A percentile compares a stretch with the other conserved stretches of the same genome.
These are phyloP conservation scores for Bettongia penicillata DNA, from an alignment of 2,113 vertebrate genomes.

Conservation along the genomic window DNA sequence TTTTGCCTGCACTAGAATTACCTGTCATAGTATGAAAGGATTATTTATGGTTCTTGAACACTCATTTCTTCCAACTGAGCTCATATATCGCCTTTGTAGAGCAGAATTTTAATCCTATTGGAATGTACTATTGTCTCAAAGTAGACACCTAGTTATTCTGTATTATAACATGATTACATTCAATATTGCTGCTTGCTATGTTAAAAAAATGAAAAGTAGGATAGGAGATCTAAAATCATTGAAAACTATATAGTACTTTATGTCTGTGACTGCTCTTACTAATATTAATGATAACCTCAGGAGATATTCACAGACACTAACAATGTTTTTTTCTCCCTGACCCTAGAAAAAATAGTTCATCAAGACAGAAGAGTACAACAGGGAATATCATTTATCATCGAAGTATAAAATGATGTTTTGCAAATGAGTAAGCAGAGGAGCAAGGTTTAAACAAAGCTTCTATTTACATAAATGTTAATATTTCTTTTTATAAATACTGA, in stretches of 20 bases:
- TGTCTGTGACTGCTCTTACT: constrained; percentile 24
- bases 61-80: constrained; percentile 25
- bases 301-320: constrained; percentile 27
- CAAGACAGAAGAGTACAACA: constrained; percentile 38
- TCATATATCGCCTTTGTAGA: constrained; percentile 53
- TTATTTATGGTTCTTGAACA: constrained; percentile 71
- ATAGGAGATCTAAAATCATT: constrained; percentile 20
- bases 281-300: constrained; percentile 40
- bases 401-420: background rate
- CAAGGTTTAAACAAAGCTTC: constrained; percentile 31
- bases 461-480: constrained; percentile 40
- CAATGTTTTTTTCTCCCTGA: constrained; percentile 47
- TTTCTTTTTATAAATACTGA: constrained; percentile 23
- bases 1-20: constrained; percentile 69
- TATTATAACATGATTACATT: constrained; percentile 50
- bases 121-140: constrained; percentile 39
- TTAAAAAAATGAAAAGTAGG: constrained; percentile 60
- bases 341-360: constrained; percentile 38
- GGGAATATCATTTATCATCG: constrained; percentile 11
- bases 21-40: constrained; percentile 55
- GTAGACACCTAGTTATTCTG: constrained; percentile 12
- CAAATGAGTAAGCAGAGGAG: background rate
- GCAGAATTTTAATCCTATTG: constrained; percentile 45
- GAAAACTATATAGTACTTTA: constrained; percentile 32
- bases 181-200: constrained; percentile 38